phyloP scores from a whole-genome alignment of 37 sponge, comb jelly and placozoan genomes.

The Diacarnus erythraeanus region DNA sequence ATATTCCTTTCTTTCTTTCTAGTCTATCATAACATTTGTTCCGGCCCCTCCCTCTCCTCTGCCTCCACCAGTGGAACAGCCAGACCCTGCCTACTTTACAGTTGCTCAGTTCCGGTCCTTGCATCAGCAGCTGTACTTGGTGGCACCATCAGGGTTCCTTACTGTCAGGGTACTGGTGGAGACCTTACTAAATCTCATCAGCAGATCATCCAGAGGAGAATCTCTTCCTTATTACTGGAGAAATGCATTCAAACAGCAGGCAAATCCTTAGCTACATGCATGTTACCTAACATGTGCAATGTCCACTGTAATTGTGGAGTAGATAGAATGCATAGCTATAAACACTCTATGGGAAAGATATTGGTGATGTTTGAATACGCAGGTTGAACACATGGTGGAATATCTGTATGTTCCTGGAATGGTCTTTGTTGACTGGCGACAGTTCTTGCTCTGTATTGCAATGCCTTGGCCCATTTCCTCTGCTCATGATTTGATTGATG shows the following conservation, averaged over 20 bases:
- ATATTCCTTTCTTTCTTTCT: neutral
- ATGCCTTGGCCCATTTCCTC: slow-evolving; percentile 71
- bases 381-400: slow-evolving; percentile 30
- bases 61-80: slow-evolving; percentile 57
- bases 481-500: slow-evolving; percentile 43
- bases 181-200: slow-evolving; percentile 17
- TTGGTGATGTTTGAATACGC: neutral
- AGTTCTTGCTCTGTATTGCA: slow-evolving; percentile 47
- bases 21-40: slow-evolving; percentile 59
- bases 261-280: neutral
- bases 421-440: slow-evolving; percentile 72
- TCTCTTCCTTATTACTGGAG: slow-evolving; percentile 32
- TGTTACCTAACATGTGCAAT: too few species aligned
- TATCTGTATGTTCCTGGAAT: slow-evolving; percentile 22
- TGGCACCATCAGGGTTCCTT: slow-evolving; percentile 64
- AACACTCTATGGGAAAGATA: neutral
- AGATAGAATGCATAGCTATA: neutral
- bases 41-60: slow-evolving; percentile 71
- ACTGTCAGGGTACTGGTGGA: slow-evolving; percentile 43
- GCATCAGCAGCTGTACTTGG: slow-evolving; percentile 28
- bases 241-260: slow-evolving; percentile 23
- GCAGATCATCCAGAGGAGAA: slow-evolving; percentile 3
- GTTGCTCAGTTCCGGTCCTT: slow-evolving; percentile 49
- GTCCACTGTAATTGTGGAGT: neutral
- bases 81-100: slow-evolving; percentile 62